Evolutionary conservation across 1,140 invertebrate genomes (phyloP), one percentile per base, ranked within the genome.

Genomic region (Dendrolimus kikuchii): DNA sequence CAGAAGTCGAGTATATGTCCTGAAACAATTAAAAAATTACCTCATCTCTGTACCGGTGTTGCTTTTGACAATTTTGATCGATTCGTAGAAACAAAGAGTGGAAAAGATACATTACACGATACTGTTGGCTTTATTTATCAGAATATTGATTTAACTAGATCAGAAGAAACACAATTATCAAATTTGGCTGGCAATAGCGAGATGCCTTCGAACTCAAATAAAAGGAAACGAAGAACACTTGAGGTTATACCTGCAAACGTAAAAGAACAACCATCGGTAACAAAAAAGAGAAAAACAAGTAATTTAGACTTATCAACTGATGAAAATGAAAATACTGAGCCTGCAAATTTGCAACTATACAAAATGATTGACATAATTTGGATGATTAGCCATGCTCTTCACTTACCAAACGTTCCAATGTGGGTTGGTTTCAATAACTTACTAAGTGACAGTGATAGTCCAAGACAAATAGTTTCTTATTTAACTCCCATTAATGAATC

Each of bases 31-130:
- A 39, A 2, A 47, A 38, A n/a, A 46, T n/a, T 10, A 46, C 48
- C 57, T 43, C 23, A 47, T 42, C 46, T 60, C 6, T 58, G 48
- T 36, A 87, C 80, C 8, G 50, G 62, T 38, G 59, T 87, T 41
- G 86, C 82, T 0, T 88, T 68, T 51, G 83, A 88, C 55, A 88
- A 87, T 68, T 88, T 75, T 51, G 85, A 88, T 63, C 58, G 80
- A 1, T 82, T 65, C 46, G 79, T 80, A 8, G 78, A 88, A 46
- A 88, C 84, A 9, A 8, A 51, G 9, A 67, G 38, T 57, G 84
- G 86, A 36, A 86, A 81, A 60, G 78, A 82, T 54, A 88, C 82
- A 5, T 40, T 88, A 49, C 80, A 88, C 57, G 87, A 88, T 44
- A 88, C 79, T 5, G 82, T 88, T 4, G 83, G 85, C 5, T 86